A percentile compares a stretch with the other conserved stretches of the same genome.
Evolutionary conservation across 2,113 vertebrate species (phyloP).

Genomic region (Emydura subglobosa): DNA sequence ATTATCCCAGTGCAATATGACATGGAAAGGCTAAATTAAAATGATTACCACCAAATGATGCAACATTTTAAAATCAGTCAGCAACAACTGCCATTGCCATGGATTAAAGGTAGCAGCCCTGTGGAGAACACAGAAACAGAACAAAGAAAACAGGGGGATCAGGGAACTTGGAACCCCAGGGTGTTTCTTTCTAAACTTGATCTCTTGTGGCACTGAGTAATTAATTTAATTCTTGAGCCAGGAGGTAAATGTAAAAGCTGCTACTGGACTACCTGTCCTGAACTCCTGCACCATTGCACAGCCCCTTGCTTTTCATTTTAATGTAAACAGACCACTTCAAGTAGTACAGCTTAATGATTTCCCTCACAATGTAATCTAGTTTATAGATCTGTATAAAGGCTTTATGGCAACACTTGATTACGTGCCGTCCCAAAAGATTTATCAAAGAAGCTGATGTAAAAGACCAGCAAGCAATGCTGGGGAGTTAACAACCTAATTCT

Average conservation of each 20-base stretch:
- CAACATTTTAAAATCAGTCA: constrained; percentile 59
- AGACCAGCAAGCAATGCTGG: constrained; percentile 68
- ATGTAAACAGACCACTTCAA: constrained; percentile 36
- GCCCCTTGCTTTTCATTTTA: neutral
- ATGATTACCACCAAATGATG: constrained; percentile 40
- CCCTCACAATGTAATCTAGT: constrained; percentile 63
- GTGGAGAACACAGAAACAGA: constrained; percentile 3
- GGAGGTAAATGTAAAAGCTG: neutral
- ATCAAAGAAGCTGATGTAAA: constrained; percentile 80
- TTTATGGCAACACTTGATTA: constrained; percentile 73
- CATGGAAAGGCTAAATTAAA: constrained; percentile 46
- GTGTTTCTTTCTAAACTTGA: constrained; percentile 40
- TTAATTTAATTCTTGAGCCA: constrained; percentile 32
- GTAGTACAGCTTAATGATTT: constrained; percentile 67
- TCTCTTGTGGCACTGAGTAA: neutral
- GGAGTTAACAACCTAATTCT: constrained; percentile 61
- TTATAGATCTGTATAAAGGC: constrained; percentile 75
- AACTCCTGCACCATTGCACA: neutral
- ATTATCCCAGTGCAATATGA: constrained; percentile 6
- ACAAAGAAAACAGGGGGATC: neutral
- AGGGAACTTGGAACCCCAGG: constrained; percentile 13
- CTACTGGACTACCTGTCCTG: neutral
- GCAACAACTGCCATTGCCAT: constrained; percentile 33
- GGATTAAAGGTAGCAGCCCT: constrained; percentile 29
- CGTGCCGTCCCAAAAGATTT: constrained; percentile 76